phyloP scores from a whole-genome alignment of 2,888 invertebrate genomes.

The Omphaloscelis lunosa region DNA sequence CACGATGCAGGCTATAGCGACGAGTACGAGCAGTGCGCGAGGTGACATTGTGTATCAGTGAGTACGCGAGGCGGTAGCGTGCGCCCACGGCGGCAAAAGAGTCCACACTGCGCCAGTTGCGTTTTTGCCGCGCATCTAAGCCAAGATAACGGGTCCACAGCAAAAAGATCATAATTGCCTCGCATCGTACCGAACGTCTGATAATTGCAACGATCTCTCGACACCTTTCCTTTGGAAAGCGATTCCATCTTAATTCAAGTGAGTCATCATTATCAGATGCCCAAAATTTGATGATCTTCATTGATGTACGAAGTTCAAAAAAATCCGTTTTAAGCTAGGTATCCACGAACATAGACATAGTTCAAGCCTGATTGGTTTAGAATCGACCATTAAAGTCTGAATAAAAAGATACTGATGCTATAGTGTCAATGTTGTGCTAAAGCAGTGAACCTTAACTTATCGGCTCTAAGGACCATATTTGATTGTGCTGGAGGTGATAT shows the following conservation, averaged over 20 bases:
- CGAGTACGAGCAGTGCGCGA: conserved; percentile 72
- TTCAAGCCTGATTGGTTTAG: conserved; percentile 69
- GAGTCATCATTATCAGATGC: conserved; percentile 77
- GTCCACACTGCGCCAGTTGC: conserved; percentile 82
- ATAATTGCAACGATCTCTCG: conserved; percentile 87
- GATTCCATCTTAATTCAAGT: conserved; percentile 85
- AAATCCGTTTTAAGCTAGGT: conserved; percentile 28
- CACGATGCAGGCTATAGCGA: conserved; percentile 77
- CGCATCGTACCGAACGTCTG: conserved; percentile 79
- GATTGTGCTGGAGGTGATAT: conserved; percentile 41
- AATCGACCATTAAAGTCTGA: conserved; percentile 65
- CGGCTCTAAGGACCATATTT: conserved; percentile 62
- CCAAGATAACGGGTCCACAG: conserved; percentile 87
- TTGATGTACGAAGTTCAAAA: conserved; percentile 35
- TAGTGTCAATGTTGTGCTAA: conserved; percentile 44
- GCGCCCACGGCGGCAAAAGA: conserved; percentile 78
- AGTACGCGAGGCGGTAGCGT: conserved; percentile 73
- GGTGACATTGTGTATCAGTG: conserved; percentile 68
- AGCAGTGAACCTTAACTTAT: conserved; percentile 54
- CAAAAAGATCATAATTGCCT: conserved; percentile 89
- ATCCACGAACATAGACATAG: conserved; percentile 49
- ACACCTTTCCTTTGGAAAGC: conserved; percentile 90
- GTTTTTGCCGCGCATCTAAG: conserved; percentile 86
- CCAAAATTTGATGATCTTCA: conserved; percentile 74
- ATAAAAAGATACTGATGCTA: conserved; percentile 61